phyloP scores from a whole-genome alignment of 2,888 invertebrate species.

The Cheilosia vulpina region DNA sequence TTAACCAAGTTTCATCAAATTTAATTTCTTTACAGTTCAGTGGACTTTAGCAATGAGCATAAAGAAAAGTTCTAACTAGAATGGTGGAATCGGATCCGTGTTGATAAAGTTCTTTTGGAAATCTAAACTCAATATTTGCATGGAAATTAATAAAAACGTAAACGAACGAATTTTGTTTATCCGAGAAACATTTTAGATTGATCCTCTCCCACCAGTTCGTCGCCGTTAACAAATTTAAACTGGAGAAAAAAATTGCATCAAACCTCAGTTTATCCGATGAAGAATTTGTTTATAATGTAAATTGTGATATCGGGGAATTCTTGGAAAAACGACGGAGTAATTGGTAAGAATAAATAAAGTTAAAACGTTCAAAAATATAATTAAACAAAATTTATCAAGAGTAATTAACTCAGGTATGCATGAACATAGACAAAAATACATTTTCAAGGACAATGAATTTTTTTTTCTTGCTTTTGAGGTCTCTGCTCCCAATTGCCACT shows the following conservation, averaged over 20 bases:
- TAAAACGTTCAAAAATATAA: neutral
- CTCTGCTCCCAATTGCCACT: constrained; percentile 49
- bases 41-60: constrained; percentile 48
- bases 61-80: constrained; percentile 67
- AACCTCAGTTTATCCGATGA: constrained; percentile 82
- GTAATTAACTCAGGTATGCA: constrained; percentile 23
- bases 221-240: constrained; percentile 65
- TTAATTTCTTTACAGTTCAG: constrained; percentile 39
- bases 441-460: constrained; percentile 66
- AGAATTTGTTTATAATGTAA: constrained; percentile 83
- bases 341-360: constrained; percentile 79
- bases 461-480: constrained; percentile 62
- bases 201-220: constrained; percentile 17
- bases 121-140: constrained; percentile 24
- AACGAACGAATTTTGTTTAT: neutral
- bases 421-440: constrained; percentile 55
- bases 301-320: constrained; percentile 82
- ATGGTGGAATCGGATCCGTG: constrained; percentile 59
- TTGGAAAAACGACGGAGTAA: constrained; percentile 80
- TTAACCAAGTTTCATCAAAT: constrained; percentile 19
- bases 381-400: constrained; percentile 9
- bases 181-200: neutral
- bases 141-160: constrained; percentile 5
- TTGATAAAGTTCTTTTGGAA: constrained; percentile 56
- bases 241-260: constrained; percentile 78